A percentile compares a stretch with the other conserved stretches of the same genome.
These are phyloP conservation scores for Hapalemur alaotrensis DNA, from an alignment of 2,797 vertebrate species.

Conservation along the genomic window DNA sequence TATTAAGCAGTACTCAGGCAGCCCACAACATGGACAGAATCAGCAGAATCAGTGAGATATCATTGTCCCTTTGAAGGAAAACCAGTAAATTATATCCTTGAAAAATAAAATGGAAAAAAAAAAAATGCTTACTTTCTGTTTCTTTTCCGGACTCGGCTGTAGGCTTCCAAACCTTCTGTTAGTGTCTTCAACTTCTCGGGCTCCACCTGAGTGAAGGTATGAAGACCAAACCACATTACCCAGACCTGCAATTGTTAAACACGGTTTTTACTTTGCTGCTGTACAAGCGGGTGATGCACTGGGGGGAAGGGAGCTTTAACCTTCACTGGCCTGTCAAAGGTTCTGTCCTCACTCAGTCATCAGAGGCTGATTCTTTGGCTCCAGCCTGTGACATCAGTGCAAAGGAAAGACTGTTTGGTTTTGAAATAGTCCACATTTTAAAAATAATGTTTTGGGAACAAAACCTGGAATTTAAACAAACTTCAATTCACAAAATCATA, in stretches of 20 bases:
- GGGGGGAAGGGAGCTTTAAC: not conserved
- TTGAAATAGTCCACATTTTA: constrained; percentile 15
- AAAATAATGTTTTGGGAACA: constrained; percentile 31
- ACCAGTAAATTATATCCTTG: not conserved
- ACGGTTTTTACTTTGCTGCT: constrained; percentile 49
- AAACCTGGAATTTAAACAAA: constrained; percentile 35
- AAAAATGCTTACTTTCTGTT: constrained; percentile 93
- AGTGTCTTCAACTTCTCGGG: constrained; percentile 97
- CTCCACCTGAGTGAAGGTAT: constrained; percentile 91
- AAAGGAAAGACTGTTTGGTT: constrained; percentile 18
- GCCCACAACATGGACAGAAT: constrained; percentile 2
- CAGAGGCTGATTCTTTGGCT: not conserved
- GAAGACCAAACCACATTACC: constrained; percentile 83
- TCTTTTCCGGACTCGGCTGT: constrained; percentile 93
- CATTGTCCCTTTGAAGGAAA: constrained; percentile 18
- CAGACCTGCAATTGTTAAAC: constrained; percentile 74
- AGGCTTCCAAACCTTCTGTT: constrained; percentile 96
- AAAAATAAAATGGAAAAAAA: not conserved
- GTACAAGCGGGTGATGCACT: not conserved
- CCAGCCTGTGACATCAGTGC: not conserved
- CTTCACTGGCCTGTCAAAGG: not conserved
- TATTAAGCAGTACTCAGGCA: not conserved
- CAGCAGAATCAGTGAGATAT: constrained; percentile 41
- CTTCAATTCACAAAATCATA: not conserved
- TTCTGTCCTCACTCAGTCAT: not conserved